Conservation (phyloP, 64 coral and sea anemone genomes). For the Actinia tenebrosa region DNA sequence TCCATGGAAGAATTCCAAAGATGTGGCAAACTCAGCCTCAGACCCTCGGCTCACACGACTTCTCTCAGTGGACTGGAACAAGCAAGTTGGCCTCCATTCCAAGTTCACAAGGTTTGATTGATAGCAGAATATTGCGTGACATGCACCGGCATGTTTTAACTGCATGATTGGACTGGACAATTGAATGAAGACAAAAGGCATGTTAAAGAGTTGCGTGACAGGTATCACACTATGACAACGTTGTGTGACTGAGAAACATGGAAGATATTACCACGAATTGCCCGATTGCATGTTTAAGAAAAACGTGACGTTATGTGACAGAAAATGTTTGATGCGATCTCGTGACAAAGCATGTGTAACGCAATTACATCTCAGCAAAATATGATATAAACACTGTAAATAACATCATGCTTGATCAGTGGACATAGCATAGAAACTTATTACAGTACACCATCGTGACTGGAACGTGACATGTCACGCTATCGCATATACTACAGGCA, state of each 20-base stretch:
- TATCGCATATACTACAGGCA: background rate
- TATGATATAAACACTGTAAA: too few species aligned
- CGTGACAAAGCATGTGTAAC: background rate
- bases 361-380: background rate
- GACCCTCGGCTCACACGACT: background rate
- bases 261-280: too few species aligned
- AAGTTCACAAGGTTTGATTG: conserved; percentile 10
- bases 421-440: too few species aligned
- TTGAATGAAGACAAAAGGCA: background rate
- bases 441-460: background rate
- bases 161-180: background rate
- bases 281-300: too few species aligned
- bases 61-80: background rate
- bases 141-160: background rate
- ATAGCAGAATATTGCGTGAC: background rate
- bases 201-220: background rate
- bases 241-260: too few species aligned
- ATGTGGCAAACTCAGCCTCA: background rate
- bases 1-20: background rate
- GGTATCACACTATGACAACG: background rate
- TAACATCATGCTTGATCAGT: background rate
- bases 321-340: background rate
- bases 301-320: background rate
- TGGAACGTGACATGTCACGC: background rate
- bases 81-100: background rate